A percentile compares a stretch with the other conserved stretches of the same genome.
Conservation (phyloP, 2,797 vertebrate species). For the Cyclura pinguis region DNA sequence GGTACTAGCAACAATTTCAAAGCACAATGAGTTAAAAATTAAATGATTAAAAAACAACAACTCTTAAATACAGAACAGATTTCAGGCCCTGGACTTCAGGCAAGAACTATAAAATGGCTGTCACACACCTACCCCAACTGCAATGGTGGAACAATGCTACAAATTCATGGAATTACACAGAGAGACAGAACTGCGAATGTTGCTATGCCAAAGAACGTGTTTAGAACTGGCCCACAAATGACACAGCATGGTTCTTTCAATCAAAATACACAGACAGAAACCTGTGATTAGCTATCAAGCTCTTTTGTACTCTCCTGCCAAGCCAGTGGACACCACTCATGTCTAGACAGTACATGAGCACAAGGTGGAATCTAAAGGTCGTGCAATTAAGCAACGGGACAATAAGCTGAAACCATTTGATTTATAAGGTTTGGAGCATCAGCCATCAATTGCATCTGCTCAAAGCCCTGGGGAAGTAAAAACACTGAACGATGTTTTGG, state of each 20-base stretch:
- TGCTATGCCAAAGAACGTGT: neutral
- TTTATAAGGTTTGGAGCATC: neutral
- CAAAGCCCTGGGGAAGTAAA: accelerated
- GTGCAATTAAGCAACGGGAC: accelerated
- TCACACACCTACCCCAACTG: neutral
- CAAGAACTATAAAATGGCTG: neutral
- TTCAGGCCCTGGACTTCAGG: neutral
- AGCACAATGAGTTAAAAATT: neutral
- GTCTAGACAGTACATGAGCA: neutral
- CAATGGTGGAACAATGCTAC: no score
- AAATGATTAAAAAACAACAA: neutral
- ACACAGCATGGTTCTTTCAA: neutral
- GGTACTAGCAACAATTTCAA: neutral
- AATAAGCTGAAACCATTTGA: accelerated
- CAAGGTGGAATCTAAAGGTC: neutral
- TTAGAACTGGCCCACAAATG: neutral
- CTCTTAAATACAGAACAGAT: neutral
- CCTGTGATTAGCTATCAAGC: no score
- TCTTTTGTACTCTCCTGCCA: neutral
- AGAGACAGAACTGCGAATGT: neutral
- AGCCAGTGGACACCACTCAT: neutral
- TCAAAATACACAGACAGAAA: neutral
- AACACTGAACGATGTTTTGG: accelerated
- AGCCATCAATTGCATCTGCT: accelerated
- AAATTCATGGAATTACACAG: neutral